Base-by-base conservation (phyloP, 2,888 invertebrate species). In the Eupithecia inturbata region DNA sequence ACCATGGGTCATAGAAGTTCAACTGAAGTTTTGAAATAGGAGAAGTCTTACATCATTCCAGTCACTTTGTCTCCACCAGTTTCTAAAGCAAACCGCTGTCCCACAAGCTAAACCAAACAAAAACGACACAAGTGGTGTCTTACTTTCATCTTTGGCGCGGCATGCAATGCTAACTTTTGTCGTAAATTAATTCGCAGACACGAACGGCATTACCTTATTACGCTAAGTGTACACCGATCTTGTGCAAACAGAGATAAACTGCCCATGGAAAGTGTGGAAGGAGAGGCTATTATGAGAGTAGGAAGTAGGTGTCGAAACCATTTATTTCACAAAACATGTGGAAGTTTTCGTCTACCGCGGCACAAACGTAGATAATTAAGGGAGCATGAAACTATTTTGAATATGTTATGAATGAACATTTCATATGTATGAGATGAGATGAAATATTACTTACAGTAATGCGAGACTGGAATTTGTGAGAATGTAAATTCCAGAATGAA, bases 311-410 rank as follows among this genome's bases (percentile, higher is more conserved):
- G 70, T 71, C 69, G 68, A 77, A 79, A 73, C 64, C 72, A 74
- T 70, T 64, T 66, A 68, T 78, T 78, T 74, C 75, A 84, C 84
- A 79, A 82, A 85, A 82, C 87, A 84, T 85, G 82, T 85, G 82
- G 85, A 91, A 91, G 87, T 90, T 91, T 92, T 84, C 84, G 82
- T 78, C 90, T 88, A 87, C 77, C 87, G 79, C 79, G 90, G 87
- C 88, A 92, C 91, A 92, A 93, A 92, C 90, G 90, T 85, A 84
- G 89, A 92, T 93, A 94, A 94, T 94, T 94, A 92, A 90, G 93
- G 39, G 89, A 92, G 89, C 89, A 89, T 91, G 91, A 92, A 92
- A 92, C 92, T 92, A 91, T 91, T 93, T 92, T 93, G 92, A 94
- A 94, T 94, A 92, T 91, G 91, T 92, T 90, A 92, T 89, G 91